Evolutionary conservation across 1,140 invertebrate genomes (phyloP).

Genomic region (Choristoneura fumiferana): DNA sequence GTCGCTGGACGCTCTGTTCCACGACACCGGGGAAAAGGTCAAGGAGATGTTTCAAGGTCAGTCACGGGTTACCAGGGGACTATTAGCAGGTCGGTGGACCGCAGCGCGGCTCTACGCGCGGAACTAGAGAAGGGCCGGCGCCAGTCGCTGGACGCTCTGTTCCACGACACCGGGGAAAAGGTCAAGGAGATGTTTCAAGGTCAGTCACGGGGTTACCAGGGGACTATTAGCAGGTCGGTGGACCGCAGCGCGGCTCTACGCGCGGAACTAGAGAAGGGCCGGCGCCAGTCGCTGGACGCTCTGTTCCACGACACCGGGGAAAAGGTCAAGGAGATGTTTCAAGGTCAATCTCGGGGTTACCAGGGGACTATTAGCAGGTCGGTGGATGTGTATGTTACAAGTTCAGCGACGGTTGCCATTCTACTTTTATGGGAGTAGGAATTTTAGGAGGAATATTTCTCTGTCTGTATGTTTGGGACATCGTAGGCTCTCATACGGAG

Average conservation of each 20-base stretch:
- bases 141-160: slow-evolving; percentile 81
- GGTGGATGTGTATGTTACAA: no score
- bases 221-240: slow-evolving; percentile 23
- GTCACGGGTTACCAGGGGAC: no score
- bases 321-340: slow-evolving; percentile 83
- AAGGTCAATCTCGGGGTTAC: slow-evolving; percentile 62
- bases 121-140: slow-evolving; percentile 64
- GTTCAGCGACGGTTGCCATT: no score
- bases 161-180: slow-evolving; percentile 82
- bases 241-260: slow-evolving; percentile 45
- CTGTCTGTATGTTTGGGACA: no score
- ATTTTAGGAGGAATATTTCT: no score
- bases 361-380: slow-evolving; percentile 24
- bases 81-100: slow-evolving; percentile 29
- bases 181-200: slow-evolving; percentile 85
- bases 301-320: slow-evolving; percentile 19
- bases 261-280: slow-evolving; percentile 50
- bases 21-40: no score
- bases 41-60: no score
- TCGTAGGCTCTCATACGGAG: no score
- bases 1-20: no score
- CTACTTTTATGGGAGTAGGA: no score
- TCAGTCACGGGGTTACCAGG: no score
- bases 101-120: slow-evolving; percentile 43
- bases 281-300: slow-evolving; percentile 81